These are phyloP conservation scores for Scaptodrosophila latifasciaeformis DNA, from an alignment of 2,888 invertebrate genomes.

Conservation along the genomic window DNA sequence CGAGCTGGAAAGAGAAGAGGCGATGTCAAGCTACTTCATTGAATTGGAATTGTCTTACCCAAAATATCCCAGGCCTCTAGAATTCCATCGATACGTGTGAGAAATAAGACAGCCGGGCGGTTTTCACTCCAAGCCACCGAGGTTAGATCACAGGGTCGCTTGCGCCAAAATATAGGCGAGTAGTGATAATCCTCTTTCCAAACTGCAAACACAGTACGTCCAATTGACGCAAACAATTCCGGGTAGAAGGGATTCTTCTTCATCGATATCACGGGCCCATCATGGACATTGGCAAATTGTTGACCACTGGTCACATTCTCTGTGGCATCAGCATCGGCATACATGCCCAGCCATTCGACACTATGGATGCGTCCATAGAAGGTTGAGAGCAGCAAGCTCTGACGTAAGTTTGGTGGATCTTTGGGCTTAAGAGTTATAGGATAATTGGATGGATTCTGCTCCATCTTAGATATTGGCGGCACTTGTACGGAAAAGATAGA, in stretches of 20 bases:
- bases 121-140: constrained; percentile 85
- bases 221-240: constrained; percentile 81
- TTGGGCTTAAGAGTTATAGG: constrained; percentile 35
- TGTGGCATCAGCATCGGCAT: constrained; percentile 79
- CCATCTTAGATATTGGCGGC: constrained; percentile 27
- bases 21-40: neutral
- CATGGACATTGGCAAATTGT: constrained; percentile 79
- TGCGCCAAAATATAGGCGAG: constrained; percentile 82
- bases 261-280: constrained; percentile 81
- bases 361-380: constrained; percentile 65
- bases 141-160: constrained; percentile 78
- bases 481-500: constrained; percentile 48
- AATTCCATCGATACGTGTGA: constrained; percentile 83
- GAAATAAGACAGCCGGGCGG: constrained; percentile 82
- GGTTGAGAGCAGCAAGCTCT: constrained; percentile 60
- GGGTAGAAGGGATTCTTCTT: constrained; percentile 80
- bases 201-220: constrained; percentile 84
- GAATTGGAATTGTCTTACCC: constrained; percentile 54
- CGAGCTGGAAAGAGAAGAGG: constrained; percentile 51
- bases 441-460: constrained; percentile 51
- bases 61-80: constrained; percentile 89
- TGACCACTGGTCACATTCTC: constrained; percentile 76
- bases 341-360: constrained; percentile 81
- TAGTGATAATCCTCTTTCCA: constrained; percentile 82
- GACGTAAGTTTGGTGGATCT: constrained; percentile 50